Base-by-base conservation (phyloP, 2,888 invertebrate genomes). In the Caenorhabditis japonica region DNA sequence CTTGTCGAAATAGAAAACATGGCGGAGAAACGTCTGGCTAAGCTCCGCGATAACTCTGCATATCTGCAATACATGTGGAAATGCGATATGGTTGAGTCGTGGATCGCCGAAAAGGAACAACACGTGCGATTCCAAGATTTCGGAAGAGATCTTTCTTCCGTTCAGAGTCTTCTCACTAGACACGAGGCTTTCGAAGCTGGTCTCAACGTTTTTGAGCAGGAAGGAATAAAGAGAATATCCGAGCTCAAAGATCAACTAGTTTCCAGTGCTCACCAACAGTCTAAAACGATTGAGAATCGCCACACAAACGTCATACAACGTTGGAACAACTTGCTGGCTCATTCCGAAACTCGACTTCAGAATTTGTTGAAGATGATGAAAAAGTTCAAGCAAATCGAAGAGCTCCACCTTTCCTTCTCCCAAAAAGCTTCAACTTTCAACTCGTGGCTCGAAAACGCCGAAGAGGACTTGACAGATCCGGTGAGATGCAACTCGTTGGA, bases 1-100 rank as follows among this genome's bases (percentile, higher is more conserved):
- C 77, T 97, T 85, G 94, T 94, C 85, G 93, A 94, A 88, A 91
- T 99, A 85, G 93, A 93, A 5, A 91, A 92, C 0, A 91, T 96
- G 82, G 97, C 97, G 5, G 92, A 92, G 0, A 91, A 93, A 17
- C 92, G 99, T 84, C 95, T 96, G 90, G 92, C 93, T 0, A 93
- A 94, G 36, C 91, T 99, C 72, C 92, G 94, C 83, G 99, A 99
- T 90, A 99, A 97, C 91, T 95, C 95, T 0, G 97, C 97, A 39
- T 97, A 97, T 90, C 91, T 99, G 87, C 97, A 99, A 89, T 97
- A 99, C 90, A 94, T 99, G 93, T 99, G 99, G 99, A 99, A 99
- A 90, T 97, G 99, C 2, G 99, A 99, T 90, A 99, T 99, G 51
- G 99, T 99, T 13, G 99, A 99, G 90, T 95, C 95, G 70, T 99